A percentile compares a stretch with the other conserved stretches of the same genome.
These are phyloP conservation scores for Dryobota labecula DNA, from an alignment of 2,888 invertebrate species.

Conservation along the genomic window DNA sequence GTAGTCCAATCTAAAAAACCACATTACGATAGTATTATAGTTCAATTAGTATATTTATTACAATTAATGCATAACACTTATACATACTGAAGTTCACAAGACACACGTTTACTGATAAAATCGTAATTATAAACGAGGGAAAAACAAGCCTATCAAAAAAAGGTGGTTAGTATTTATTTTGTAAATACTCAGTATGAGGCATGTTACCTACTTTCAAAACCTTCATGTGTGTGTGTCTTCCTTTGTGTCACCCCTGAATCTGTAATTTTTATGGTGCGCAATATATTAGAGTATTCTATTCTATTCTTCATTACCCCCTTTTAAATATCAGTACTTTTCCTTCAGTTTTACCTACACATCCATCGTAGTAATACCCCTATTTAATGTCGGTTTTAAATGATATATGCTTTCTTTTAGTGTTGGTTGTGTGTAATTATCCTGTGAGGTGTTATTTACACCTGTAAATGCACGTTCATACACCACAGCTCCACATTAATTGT, in stretches of 20 bases:
- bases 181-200: neutral
- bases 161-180: neutral
- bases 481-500: conserved; percentile 15
- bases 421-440: conserved; percentile 32
- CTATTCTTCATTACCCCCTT: conserved; percentile 16
- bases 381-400: conserved; percentile 29
- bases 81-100: neutral
- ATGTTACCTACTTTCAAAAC: neutral
- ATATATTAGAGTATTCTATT: too few relatives aligned
- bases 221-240: too few relatives aligned
- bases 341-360: neutral
- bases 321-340: neutral
- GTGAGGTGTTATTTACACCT: conserved; percentile 30
- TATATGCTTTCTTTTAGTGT: conserved; percentile 6
- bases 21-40: neutral
- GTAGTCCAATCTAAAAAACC: neutral
- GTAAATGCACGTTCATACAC: conserved; percentile 13
- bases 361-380: conserved; percentile 20
- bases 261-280: too few relatives aligned
- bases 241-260: too few relatives aligned
- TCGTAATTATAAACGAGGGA: neutral
- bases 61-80: neutral
- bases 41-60: neutral
- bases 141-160: neutral
- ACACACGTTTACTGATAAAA: neutral